Base-by-base conservation (phyloP, 2,888 invertebrate genomes). In the Atethmia centrago region DNA sequence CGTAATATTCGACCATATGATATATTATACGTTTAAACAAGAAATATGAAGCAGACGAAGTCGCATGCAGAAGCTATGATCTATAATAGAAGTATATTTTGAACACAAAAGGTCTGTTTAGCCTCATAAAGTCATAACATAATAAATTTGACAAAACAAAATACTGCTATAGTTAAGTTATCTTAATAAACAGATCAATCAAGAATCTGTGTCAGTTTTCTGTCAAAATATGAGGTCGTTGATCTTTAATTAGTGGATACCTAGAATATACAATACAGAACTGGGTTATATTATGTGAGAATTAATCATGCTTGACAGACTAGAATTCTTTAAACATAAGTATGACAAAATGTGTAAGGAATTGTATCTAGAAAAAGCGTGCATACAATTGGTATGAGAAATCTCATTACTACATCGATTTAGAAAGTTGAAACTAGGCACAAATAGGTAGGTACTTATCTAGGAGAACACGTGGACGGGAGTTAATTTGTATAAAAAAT, bases 131-230 rank as follows among this genome's bases (percentile, higher is more conserved):
- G 42, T 31, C 31, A 53, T 7, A 7, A 64, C 1, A 45, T 55
- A 42, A 47, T 8, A 58, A 55, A 28, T 14, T n/a, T n/a, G n/a
- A n/a, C n/a, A 36, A 61, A 40, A 40, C 16, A 40, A 59, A 12
- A 40, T 16, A 25, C 61, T 61, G 16, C 40, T 40, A 16, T 40
- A 45, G 19, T 19, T 59, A 74, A n/a, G n/a, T n/a, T n/a, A n/a
- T n/a, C n/a, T n/a, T n/a, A n/a, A n/a, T n/a, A n/a, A n/a, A 64
- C 58, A 74, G 14, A 59, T 74, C 74, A 74, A 74, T 74, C 74
- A 65, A 16, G 0, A 58, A 64, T 59, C 25, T 74, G 51, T 59
- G 59, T 28, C 64, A 47, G 55, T 62, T n/a, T 47, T n/a, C 21
- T 40, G 19, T 47, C 40, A 9, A 36, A 59, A 59, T 19, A 56